Percentiles rank a stretch among this genome's conserved stretches.
Conservation (phyloP, 1,140 invertebrate species). For the Steinernema feltiae region DNA sequence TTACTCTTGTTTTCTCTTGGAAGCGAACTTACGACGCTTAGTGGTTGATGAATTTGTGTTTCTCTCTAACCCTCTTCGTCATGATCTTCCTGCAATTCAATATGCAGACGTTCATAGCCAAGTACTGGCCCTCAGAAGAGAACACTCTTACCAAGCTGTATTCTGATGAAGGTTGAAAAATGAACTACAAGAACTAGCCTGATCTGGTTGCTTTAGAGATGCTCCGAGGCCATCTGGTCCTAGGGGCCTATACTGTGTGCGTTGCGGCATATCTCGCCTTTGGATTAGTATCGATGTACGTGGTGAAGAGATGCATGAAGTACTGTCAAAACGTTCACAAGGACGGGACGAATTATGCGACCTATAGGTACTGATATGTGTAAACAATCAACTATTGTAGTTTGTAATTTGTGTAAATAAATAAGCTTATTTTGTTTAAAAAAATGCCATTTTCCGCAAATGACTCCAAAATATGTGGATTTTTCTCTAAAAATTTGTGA, state of each 20-base stretch:
- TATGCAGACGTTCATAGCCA: not conserved
- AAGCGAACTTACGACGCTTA: too few relatives aligned
- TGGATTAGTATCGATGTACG: not conserved
- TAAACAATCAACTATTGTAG: too few relatives aligned
- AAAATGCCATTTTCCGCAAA: too few relatives aligned
- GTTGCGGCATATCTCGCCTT: not conserved
- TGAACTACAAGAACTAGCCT: too few relatives aligned
- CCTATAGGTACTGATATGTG: too few relatives aligned
- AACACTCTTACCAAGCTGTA: not conserved
- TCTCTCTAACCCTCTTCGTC: not conserved
- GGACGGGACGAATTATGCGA: not conserved
- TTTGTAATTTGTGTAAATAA: too few relatives aligned
- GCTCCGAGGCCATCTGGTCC: not conserved
- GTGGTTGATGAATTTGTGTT: not conserved
- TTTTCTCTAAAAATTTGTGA: too few relatives aligned
- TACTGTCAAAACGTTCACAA: not conserved
- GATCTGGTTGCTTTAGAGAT: not conserved
- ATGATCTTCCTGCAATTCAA: not conserved
- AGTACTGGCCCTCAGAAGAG: not conserved
- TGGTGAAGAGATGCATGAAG: not conserved
- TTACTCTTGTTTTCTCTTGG: too few relatives aligned
- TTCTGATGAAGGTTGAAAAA: not conserved
- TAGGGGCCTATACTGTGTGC: not conserved
- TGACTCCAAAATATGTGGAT: too few relatives aligned
- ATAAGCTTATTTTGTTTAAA: too few relatives aligned